phyloP scores from a whole-genome alignment of 2,888 invertebrate genomes.

The Tortrix viridana region DNA sequence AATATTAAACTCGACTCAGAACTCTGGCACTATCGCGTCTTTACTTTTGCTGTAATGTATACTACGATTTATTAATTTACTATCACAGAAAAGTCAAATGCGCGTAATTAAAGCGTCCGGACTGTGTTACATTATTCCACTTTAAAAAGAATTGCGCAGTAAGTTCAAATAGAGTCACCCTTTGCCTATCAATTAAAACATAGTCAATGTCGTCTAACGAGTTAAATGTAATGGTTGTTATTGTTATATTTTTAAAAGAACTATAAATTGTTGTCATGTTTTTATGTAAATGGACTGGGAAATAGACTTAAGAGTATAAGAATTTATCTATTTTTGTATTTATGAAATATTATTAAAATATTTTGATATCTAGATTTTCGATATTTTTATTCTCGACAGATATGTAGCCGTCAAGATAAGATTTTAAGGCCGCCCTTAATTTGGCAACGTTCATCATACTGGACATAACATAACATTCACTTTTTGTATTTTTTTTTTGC shows the following conservation, averaged over 20 bases:
- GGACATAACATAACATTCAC: too few species aligned
- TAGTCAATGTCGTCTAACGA: constrained; percentile 31
- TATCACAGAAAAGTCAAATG: too few species aligned
- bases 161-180: constrained; percentile 19
- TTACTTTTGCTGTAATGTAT: too few species aligned
- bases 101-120: too few species aligned
- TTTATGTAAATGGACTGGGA: constrained; percentile 56
- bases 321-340: constrained; percentile 43
- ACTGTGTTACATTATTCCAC: background rate
- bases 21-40: too few species aligned
- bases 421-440: too few species aligned
- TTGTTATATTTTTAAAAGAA: constrained; percentile 39
- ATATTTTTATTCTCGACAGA: background rate
- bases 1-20: too few species aligned
- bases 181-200: constrained; percentile 20
- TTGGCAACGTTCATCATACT: too few species aligned
- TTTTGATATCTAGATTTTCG: constrained; percentile 32
- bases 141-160: background rate
- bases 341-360: constrained; percentile 42
- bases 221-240: constrained; percentile 39
- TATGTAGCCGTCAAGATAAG: too few species aligned
- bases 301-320: constrained; percentile 47
- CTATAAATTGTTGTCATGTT: constrained; percentile 43
- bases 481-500: too few species aligned
- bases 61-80: too few species aligned